These are phyloP conservation scores for Halyomorpha halys DNA, from an alignment of 1,140 invertebrate species.

Conservation along the genomic window DNA sequence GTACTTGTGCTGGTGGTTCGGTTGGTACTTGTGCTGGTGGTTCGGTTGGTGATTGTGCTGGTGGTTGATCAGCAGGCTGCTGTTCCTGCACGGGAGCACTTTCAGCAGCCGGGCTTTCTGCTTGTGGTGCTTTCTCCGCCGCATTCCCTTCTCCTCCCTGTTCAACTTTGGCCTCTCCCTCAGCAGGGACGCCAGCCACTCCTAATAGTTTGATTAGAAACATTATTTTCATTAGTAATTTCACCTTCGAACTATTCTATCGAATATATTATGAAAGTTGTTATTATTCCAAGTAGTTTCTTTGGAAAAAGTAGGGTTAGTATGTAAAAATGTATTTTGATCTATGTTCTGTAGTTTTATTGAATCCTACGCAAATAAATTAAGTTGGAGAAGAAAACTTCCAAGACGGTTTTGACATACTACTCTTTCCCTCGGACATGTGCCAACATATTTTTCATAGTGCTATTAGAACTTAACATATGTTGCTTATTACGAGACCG, in stretches of 20 bases:
- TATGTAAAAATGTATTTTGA: no score
- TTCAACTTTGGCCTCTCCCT: constrained; percentile 16
- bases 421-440: no score
- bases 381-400: no score
- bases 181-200: constrained; percentile 32
- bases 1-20: constrained; percentile 32
- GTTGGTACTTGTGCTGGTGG: constrained; percentile 33
- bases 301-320: no score
- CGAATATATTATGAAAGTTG: background rate
- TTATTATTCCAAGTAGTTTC: no score
- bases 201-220: constrained; percentile 29
- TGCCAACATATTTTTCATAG: no score
- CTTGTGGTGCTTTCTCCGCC: constrained; percentile 17
- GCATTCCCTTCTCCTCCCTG: constrained; percentile 18
- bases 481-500: no score
- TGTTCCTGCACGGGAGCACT: constrained; percentile 33
- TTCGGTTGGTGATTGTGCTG: constrained; percentile 32
- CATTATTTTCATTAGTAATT: constrained; percentile 29
- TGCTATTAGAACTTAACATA: no score
- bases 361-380: no score
- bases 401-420: no score
- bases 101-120: constrained; percentile 34
- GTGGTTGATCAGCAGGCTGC: constrained; percentile 26
- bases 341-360: no score
- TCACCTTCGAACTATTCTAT: constrained; percentile 29